phyloP scores from a whole-genome alignment of 2,888 invertebrate genomes.

The Volucella inflata region DNA sequence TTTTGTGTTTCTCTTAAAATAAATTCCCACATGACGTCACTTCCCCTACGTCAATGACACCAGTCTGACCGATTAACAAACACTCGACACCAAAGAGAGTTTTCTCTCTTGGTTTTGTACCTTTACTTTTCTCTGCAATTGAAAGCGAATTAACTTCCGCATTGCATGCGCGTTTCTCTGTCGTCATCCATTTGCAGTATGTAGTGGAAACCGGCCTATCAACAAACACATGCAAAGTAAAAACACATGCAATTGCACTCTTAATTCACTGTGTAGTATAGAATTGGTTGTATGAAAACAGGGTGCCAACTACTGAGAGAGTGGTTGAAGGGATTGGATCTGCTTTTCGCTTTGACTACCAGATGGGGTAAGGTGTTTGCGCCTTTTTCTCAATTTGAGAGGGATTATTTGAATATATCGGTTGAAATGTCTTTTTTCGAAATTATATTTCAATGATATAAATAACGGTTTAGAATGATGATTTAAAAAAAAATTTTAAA shows the following conservation, averaged over 20 bases:
- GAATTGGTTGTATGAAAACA: constrained; percentile 4
- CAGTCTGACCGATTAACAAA: constrained; percentile 45
- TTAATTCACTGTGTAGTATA: constrained; percentile 22
- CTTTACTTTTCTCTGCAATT: constrained; percentile 28
- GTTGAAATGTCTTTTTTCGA: neutral
- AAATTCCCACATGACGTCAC: constrained; percentile 67
- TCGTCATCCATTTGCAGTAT: constrained; percentile 45
- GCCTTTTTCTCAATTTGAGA: constrained; percentile 17
- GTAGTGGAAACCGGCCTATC: neutral
- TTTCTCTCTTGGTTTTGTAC: constrained; percentile 33
- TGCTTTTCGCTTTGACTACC: constrained; percentile 44
- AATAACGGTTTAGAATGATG: no score
- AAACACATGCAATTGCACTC: constrained; percentile 41
- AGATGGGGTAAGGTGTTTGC: constrained; percentile 47
- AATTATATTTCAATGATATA: no score
- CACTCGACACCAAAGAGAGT: constrained; percentile 35
- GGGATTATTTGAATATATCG: constrained; percentile 40
- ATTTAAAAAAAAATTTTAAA: no score
- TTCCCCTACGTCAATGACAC: constrained; percentile 73
- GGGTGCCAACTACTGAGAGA: constrained; percentile 15
- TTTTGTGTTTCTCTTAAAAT: constrained; percentile 43
- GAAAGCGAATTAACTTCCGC: constrained; percentile 76
- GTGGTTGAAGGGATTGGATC: constrained; percentile 43
- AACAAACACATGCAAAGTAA: neutral
- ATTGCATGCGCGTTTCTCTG: constrained; percentile 69